These are phyloP conservation scores for Gnathonemus longibarbis DNA, from an alignment of 2,113 vertebrate genomes.

Conservation along the genomic window DNA sequence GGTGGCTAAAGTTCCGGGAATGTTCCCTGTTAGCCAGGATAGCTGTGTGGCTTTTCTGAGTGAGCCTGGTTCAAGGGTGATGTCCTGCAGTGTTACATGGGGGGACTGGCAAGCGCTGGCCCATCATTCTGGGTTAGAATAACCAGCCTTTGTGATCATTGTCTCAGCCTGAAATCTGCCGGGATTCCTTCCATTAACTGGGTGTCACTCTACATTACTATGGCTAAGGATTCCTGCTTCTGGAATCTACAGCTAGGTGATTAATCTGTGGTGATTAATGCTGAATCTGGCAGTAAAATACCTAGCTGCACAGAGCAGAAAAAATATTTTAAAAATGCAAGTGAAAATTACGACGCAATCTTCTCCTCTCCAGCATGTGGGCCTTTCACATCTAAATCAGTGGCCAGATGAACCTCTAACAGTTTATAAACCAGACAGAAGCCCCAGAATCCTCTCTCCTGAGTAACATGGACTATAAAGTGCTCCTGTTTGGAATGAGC, in stretches of 20 bases:
- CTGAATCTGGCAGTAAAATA: background rate
- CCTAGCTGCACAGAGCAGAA: background rate
- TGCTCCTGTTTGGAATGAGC: background rate
- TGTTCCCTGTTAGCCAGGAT: background rate
- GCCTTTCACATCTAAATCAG: background rate
- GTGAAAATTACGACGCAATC: background rate
- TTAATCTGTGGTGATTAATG: background rate
- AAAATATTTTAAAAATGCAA: background rate
- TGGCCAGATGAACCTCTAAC: background rate
- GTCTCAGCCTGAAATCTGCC: background rate
- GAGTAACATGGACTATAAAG: background rate
- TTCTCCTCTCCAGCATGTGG: background rate
- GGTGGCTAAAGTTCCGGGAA: background rate
- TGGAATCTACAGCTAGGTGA: background rate
- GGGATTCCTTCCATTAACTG: background rate
- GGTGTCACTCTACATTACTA: background rate
- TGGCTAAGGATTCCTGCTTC: background rate
- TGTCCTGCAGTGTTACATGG: background rate
- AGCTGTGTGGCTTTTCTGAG: background rate
- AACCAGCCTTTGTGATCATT: background rate
- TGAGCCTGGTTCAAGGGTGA: background rate
- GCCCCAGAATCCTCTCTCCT: background rate
- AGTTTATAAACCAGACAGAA: background rate
- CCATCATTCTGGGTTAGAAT: background rate
- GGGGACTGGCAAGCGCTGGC: too few species aligned